phyloP scores from a whole-genome alignment of 2,113 vertebrate species.

The Alethe castanea region DNA sequence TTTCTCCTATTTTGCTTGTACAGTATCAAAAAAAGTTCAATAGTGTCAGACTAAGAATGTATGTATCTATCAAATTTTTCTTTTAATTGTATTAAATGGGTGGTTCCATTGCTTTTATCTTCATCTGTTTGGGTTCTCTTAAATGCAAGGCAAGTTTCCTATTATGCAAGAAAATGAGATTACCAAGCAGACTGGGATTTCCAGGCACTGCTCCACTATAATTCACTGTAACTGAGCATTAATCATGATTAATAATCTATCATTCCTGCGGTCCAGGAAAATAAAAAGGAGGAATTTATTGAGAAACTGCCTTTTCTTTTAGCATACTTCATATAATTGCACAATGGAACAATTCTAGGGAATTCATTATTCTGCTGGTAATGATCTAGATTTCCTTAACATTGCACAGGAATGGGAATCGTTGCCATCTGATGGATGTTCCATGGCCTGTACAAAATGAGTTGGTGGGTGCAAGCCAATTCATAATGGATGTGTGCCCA shows the following conservation, averaged over 20 bases:
- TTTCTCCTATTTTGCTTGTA: not conserved
- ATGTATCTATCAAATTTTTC: not conserved
- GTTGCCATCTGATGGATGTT: slow-evolving; percentile 34
- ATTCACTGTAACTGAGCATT: slow-evolving; percentile 14
- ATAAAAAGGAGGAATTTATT: not conserved
- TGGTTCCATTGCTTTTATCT: not conserved
- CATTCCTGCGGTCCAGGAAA: not conserved
- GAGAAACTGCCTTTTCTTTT: slow-evolving; percentile 3
- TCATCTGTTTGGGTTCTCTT: not conserved
- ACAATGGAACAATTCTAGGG: not conserved
- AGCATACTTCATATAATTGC: not conserved
- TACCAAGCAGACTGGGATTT: slow-evolving; percentile 13
- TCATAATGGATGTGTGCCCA: slow-evolving; percentile 44
- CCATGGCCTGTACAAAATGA: slow-evolving; percentile 44
- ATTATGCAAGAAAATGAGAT: not conserved
- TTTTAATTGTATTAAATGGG: not conserved
- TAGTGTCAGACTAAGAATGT: not conserved
- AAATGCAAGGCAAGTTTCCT: not conserved
- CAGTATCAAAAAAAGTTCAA: not conserved
- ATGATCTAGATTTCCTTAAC: slow-evolving; percentile 25
- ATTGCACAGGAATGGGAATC: not conserved
- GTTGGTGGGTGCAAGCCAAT: slow-evolving; percentile 49
- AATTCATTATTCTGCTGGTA: slow-evolving; percentile 17
- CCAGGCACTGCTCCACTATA: not conserved
- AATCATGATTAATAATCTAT: slow-evolving; percentile 47